These are phyloP conservation scores for Pseudochirops corinnae DNA, from an alignment of 2,797 vertebrate genomes.

Conservation along the genomic window DNA sequence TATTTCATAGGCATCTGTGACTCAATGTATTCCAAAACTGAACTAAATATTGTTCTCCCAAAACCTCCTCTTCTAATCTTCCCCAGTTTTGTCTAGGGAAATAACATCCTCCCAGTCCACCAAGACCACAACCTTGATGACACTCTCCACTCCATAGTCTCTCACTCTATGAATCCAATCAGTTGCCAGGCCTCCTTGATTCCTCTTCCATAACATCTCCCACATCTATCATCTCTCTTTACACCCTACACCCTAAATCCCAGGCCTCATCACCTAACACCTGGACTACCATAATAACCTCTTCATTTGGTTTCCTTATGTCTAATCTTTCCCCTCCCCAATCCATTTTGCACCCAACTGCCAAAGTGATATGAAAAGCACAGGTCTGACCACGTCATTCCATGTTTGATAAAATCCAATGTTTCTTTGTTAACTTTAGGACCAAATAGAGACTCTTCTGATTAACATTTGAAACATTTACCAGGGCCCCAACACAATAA, in stretches of 20 bases:
- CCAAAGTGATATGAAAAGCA: background rate
- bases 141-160: background rate
- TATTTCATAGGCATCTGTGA: background rate
- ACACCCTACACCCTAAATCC: background rate
- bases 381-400: too few species aligned
- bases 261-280: background rate
- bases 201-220: background rate
- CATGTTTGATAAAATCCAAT: background rate
- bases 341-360: background rate
- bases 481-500: too few species aligned
- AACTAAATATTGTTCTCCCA: background rate
- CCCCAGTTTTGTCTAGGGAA: background rate
- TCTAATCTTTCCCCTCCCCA: background rate
- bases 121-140: background rate
- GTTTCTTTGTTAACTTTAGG: background rate
- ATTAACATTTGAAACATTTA: background rate
- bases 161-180: background rate
- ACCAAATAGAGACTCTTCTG: background rate
- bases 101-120: background rate
- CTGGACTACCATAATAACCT: background rate
- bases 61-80: background rate
- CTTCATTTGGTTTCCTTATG: background rate
- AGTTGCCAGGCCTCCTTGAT: background rate
- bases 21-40: background rate
- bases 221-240: background rate